Base-by-base conservation (phyloP, 2,797 vertebrate genomes). In the Enteromius fasciolatus region DNA sequence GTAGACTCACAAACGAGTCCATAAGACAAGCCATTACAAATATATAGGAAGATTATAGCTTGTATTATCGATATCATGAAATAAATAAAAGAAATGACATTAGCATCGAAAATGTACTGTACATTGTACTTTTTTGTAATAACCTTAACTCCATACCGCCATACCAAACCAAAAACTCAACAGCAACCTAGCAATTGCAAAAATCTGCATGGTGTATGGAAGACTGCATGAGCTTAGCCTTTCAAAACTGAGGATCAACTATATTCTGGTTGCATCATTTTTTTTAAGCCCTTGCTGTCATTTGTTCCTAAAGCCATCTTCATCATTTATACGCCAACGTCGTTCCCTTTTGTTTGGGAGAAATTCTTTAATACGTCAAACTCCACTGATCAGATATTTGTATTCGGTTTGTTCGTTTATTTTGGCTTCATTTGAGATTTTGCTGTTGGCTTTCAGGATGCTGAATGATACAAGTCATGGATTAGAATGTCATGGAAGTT, bases 141-240 rank as follows among this genome's bases (percentile, higher is more conserved):
- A 84, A 63, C 87, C 83, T 80, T 77, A 80, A 73, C 75, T 59
- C 89, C 83, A 87, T 89, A 89, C 82, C 83, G 84, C 85, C 87
- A 82, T 80, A 88, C 89, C 84, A 83, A 90, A 90, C 85, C 83
- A 84, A 89, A 89, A 86, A 88, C 90, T 92, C 90, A 91, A 92
- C 90, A 88, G 88, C 91, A 92, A 92, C 83, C 87, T 91, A 89
- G 89, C 90, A 90, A 90, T 90, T 72, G 88, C 90, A 91, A 91
- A 91, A 92, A 91, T 84, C 90, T 94, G 94, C 94, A 95, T 95
- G 94, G 92, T 92, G 89, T 86, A 92, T 87, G 87, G 90, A 94
- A 91, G 93, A 94, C 91, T 94, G 94, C 94, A 95, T 95, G 94
- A 94, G 93, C 93, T 94, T 94, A 93, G 92, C 89, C 91, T 93